phyloP scores from a whole-genome alignment of 64 coral and sea anemone species.

The Cladopsammia gracilis region DNA sequence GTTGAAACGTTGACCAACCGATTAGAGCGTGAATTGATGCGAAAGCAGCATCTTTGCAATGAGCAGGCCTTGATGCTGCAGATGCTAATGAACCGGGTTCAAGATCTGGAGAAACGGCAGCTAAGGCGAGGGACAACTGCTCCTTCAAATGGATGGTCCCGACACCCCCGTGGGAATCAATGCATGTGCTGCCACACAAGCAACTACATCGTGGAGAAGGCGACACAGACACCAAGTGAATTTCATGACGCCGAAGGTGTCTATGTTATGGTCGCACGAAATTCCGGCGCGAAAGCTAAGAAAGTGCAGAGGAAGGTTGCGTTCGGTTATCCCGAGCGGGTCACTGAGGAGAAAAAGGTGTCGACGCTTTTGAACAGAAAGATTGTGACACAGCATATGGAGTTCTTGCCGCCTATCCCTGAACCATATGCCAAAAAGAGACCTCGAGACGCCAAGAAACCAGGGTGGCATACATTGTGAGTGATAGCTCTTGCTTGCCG shows the following conservation, averaged over 20 bases:
- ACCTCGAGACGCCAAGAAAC: slow-evolving; percentile 47
- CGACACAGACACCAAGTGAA: slow-evolving; percentile 67
- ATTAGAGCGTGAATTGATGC: slow-evolving; percentile 30
- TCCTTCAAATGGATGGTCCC: not conserved
- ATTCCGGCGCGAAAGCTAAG: slow-evolving; percentile 47
- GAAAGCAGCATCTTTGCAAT: slow-evolving; percentile 22
- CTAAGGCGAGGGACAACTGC: not conserved
- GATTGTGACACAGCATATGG: slow-evolving; percentile 20
- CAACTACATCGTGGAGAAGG: slow-evolving; percentile 70
- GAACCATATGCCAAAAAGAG: slow-evolving; percentile 41
- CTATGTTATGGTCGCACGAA: slow-evolving; percentile 48
- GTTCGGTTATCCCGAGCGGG: slow-evolving; percentile 51
- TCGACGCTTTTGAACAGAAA: not conserved
- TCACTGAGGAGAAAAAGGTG: slow-evolving; percentile 52
- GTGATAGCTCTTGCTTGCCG: not conserved
- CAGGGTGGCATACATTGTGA: slow-evolving; percentile 41
- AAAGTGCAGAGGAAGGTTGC: slow-evolving; percentile 49
- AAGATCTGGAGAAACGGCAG: slow-evolving; percentile 25
- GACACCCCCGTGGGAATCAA: not conserved
- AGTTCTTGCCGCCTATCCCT: slow-evolving; percentile 75
- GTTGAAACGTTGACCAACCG: slow-evolving; percentile 38
- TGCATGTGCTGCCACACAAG: slow-evolving; percentile 28
- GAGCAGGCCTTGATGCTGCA: slow-evolving; percentile 55
- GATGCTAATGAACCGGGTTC: slow-evolving; percentile 26
- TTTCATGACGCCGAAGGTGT: slow-evolving; percentile 69